phyloP scores from a whole-genome alignment of 2,113 vertebrate species.

The Petromus typicus region DNA sequence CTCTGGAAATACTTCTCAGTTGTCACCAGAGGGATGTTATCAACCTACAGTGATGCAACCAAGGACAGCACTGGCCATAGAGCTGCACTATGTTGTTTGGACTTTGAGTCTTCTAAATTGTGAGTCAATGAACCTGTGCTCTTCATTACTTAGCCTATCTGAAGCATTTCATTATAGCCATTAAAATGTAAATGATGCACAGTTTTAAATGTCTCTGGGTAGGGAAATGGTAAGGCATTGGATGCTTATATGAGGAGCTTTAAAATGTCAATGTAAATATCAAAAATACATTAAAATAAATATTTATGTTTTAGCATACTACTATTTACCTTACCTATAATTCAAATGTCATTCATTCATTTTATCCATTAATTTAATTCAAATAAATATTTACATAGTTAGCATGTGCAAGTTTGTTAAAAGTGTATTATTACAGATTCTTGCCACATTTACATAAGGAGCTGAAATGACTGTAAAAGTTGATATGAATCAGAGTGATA shows the following conservation, averaged over 20 bases:
- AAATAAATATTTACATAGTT: conserved; percentile 24
- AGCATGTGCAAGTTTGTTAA: not conserved
- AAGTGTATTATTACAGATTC: not conserved
- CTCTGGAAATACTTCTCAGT: not conserved
- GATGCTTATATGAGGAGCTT: not conserved
- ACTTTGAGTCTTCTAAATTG: not conserved
- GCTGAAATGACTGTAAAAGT: not conserved
- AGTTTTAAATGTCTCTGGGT: not conserved
- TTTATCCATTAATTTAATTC: not conserved
- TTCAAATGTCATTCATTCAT: not conserved
- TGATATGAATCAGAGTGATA: not conserved
- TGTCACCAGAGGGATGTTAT: not conserved
- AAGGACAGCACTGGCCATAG: not conserved
- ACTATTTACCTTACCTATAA: not conserved
- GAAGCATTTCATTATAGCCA: not conserved
- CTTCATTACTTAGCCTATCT: not conserved
- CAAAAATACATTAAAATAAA: conserved; percentile 35
- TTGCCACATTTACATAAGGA: not conserved
- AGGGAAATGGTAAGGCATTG: not conserved
- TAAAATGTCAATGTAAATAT: not conserved
- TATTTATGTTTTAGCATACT: not conserved
- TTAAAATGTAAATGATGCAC: not conserved
- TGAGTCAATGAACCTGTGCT: not conserved
- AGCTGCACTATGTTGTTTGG: not conserved
- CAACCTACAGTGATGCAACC: not conserved